A percentile compares a stretch with the other conserved stretches of the same genome.
Conservation (phyloP, 2,113 vertebrate species). For the Petrocephalus zakoni region DNA sequence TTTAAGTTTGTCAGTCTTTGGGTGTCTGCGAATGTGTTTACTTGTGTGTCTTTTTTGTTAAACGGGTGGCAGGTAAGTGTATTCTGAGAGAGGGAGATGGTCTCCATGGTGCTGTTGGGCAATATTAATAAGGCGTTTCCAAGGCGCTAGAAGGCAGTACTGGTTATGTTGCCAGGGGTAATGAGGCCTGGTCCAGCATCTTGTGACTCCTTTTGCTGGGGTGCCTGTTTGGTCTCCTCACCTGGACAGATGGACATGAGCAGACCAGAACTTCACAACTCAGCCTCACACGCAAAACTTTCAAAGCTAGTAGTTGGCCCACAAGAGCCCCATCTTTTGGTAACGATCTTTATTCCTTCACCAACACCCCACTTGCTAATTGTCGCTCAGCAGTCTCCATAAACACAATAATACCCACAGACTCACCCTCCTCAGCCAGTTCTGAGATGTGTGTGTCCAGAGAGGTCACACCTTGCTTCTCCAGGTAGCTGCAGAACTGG, state of each 20-base stretch:
- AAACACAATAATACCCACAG: neutral
- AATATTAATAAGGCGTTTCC: neutral
- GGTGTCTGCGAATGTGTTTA: neutral
- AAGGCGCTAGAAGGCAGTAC: conserved; percentile 78
- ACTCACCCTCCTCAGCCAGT: conserved; percentile 81
- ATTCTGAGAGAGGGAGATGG: neutral
- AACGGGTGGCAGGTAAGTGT: neutral
- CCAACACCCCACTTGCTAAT: neutral
- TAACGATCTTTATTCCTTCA: too few species aligned
- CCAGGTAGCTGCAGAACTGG: conserved; percentile 85
- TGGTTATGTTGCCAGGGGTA: conserved; percentile 87
- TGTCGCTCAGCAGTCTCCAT: neutral
- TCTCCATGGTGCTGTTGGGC: neutral
- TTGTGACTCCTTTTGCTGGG: conserved; percentile 76
- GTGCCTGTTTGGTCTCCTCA: conserved; percentile 69
- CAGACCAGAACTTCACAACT: neutral
- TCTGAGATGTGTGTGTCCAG: conserved; percentile 75
- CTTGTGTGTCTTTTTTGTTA: neutral
- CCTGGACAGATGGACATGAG: conserved; percentile 54
- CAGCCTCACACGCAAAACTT: neutral
- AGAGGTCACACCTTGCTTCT: conserved; percentile 58
- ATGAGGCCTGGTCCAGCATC: conserved; percentile 80
- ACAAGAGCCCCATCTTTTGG: neutral
- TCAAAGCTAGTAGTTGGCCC: neutral
- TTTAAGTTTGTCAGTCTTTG: neutral